Evolutionary conservation across 2,888 invertebrate genomes (phyloP).

Genomic region (Spisula solida): DNA sequence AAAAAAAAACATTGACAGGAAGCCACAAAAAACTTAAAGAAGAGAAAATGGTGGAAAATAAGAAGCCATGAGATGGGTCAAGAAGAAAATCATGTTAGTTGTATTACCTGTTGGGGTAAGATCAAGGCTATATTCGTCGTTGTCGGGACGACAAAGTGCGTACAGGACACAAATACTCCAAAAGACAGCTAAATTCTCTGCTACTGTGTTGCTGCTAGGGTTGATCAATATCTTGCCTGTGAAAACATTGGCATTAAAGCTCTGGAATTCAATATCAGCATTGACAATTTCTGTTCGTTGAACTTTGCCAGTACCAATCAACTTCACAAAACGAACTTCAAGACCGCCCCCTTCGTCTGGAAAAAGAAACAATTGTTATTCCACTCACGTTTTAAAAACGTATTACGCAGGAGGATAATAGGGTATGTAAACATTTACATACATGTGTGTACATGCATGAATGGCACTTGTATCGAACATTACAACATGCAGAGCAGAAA

Average conservation of each 20-base stretch:
- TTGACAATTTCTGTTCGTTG: constrained; percentile 46
- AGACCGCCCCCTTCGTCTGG: constrained; percentile 39
- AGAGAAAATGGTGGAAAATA: too few species aligned
- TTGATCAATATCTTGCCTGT: constrained; percentile 54
- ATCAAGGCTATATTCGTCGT: not conserved
- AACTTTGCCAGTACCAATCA: constrained; percentile 45
- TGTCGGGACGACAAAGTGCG: constrained; percentile 62
- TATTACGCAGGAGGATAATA: too few species aligned
- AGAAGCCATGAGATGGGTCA: not conserved
- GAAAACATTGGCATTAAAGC: constrained; percentile 62
- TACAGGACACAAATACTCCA: constrained; percentile 62
- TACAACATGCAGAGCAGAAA: too few species aligned
- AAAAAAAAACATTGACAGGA: too few species aligned
- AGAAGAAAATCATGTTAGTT: not conserved
- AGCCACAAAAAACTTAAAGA: too few species aligned
- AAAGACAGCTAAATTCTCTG: constrained; percentile 58
- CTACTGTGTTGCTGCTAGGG: constrained; percentile 60
- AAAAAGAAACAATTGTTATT: not conserved
- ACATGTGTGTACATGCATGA: too few species aligned
- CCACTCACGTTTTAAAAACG: not conserved
- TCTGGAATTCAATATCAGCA: constrained; percentile 64
- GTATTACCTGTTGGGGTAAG: constrained; percentile 24
- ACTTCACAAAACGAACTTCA: constrained; percentile 58
- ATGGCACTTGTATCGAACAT: too few species aligned
- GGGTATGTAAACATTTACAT: too few species aligned